Percentiles rank a stretch among this genome's conserved stretches.
Evolutionary conservation across 2,113 vertebrate genomes (phyloP).

Genomic region (Cariama cristata): DNA sequence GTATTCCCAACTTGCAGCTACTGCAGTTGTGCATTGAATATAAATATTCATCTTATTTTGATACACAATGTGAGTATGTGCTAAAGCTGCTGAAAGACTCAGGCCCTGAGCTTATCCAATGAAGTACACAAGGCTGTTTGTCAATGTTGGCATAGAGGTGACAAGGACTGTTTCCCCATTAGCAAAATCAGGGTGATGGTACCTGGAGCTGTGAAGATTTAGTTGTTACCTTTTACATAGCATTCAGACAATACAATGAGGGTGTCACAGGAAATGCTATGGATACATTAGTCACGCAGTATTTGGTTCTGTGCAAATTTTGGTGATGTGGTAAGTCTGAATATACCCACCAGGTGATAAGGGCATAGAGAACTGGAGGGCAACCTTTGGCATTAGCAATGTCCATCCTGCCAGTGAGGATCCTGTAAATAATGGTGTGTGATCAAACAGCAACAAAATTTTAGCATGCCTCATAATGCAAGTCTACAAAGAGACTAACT

Average conservation of each 20-base stretch:
- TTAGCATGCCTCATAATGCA: neutral
- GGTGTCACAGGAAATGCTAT: neutral
- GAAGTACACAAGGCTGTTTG: neutral
- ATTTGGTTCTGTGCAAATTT: neutral
- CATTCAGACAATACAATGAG: neutral
- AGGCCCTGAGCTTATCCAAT: neutral
- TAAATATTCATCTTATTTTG: neutral
- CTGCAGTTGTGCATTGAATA: neutral
- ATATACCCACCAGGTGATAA: neutral
- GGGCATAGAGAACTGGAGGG: neutral
- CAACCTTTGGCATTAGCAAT: neutral
- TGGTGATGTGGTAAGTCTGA: neutral
- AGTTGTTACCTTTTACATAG: neutral
- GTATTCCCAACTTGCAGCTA: neutral
- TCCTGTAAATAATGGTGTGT: neutral
- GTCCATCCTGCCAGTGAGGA: neutral
- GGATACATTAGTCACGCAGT: neutral
- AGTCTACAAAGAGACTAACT: neutral
- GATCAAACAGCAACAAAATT: neutral
- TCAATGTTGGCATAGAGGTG: neutral
- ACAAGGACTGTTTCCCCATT: neutral
- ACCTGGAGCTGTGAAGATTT: neutral
- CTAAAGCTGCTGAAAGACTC: neutral
- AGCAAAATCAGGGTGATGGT: neutral
- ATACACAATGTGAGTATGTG: neutral